Conservation (phyloP, 2,888 invertebrate species). For the Sarcophaga carnaria region DNA sequence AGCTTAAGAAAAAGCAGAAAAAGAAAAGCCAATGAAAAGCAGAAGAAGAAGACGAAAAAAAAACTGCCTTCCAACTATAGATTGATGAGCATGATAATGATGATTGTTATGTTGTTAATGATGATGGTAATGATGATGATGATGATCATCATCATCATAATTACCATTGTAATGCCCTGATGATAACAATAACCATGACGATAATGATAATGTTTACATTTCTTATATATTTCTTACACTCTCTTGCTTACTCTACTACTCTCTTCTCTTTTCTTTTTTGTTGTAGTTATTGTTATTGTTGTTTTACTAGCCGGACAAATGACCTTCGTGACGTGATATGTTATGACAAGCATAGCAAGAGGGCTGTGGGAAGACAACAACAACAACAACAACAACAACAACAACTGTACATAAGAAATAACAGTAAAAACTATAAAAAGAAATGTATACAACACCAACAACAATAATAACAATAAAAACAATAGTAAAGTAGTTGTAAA, state of each 20-base stretch:
- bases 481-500: background rate
- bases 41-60: background rate
- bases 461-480: background rate
- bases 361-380: background rate
- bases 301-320: constrained; percentile 64
- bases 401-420: constrained; percentile 36
- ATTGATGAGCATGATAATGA: constrained; percentile 62
- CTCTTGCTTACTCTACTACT: constrained; percentile 3
- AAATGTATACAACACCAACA: constrained; percentile 7
- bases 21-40: background rate
- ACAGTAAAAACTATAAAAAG: constrained; percentile 48
- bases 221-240: constrained; percentile 41
- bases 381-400: constrained; percentile 20
- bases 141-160: constrained; percentile 31
- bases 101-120: constrained; percentile 57
- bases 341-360: constrained; percentile 10
- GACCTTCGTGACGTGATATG: constrained; percentile 68
- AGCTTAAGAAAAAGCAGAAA: background rate
- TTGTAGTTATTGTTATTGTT: constrained; percentile 15
- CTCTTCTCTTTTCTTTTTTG: constrained; percentile 8
- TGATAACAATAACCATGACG: constrained; percentile 50
- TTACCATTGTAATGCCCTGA: constrained; percentile 16
- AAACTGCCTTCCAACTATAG: constrained; percentile 44
- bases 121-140: constrained; percentile 63
- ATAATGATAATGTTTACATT: constrained; percentile 65